Percentiles rank a stretch among this genome's conserved stretches.
These are phyloP conservation scores for Channa maculata DNA, from an alignment of 2,113 vertebrate genomes.

Conservation along the genomic window DNA sequence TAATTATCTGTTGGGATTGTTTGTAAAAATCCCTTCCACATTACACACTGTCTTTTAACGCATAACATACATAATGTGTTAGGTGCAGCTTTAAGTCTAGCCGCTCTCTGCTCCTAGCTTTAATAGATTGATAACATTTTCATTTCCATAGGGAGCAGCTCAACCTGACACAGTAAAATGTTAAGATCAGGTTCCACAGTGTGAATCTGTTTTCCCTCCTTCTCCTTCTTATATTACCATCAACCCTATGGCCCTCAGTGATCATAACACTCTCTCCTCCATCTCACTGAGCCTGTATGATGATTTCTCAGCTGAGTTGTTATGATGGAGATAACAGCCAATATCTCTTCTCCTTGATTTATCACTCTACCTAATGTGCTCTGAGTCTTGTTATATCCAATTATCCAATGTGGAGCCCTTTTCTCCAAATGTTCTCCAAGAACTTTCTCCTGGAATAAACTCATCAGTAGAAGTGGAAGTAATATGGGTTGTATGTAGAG, in stretches of 20 bases:
- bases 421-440: conserved; percentile 21
- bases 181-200: conserved; percentile 27
- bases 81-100: background rate
- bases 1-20: background rate
- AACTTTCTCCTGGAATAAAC: conserved; percentile 30
- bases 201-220: conserved; percentile 3
- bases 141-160: conserved; percentile 10
- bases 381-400: conserved; percentile 48
- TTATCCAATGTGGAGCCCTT: conserved; percentile 31
- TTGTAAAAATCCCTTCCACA: background rate
- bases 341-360: conserved; percentile 35
- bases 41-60: background rate
- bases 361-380: conserved; percentile 45
- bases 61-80: background rate
- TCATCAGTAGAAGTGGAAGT: conserved; percentile 36
- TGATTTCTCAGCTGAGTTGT: conserved; percentile 61
- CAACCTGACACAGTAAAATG: background rate
- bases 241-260: background rate
- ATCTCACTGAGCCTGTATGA: conserved; percentile 28
- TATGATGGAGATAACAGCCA: conserved; percentile 46
- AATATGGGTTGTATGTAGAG: conserved; percentile 19
- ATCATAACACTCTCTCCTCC: conserved; percentile 23
- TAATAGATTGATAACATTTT: conserved; percentile 12
- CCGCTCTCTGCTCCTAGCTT: background rate
- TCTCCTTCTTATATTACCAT: conserved; percentile 18